Conservation (phyloP, 2,113 vertebrate genomes). For the Sakesphorus luctuosus region DNA sequence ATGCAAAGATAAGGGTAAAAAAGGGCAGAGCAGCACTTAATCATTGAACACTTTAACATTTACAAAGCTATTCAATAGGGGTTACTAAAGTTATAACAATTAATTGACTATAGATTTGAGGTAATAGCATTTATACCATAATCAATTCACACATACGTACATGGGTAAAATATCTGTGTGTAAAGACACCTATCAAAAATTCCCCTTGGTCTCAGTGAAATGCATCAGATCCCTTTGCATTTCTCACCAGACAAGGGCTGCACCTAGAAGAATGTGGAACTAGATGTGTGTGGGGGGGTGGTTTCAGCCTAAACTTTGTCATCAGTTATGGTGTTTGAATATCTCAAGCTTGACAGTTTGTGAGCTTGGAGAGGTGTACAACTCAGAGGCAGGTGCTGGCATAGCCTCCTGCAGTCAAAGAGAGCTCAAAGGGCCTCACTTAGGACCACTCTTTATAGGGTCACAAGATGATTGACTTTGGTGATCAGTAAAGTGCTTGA, state of each 20-base stretch:
- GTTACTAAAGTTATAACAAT: background rate
- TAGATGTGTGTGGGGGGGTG: background rate
- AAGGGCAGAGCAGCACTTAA: background rate
- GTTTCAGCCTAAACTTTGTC: background rate
- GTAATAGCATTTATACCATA: background rate
- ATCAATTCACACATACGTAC: background rate
- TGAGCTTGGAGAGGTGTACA: background rate
- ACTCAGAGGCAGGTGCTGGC: background rate
- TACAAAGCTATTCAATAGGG: background rate
- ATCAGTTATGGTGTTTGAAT: background rate
- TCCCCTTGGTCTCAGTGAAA: background rate
- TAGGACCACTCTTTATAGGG: background rate
- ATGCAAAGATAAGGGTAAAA: background rate
- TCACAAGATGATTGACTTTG: background rate
- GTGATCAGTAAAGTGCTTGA: background rate
- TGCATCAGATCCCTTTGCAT: background rate
- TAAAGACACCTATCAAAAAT: background rate
- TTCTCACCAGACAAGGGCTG: background rate
- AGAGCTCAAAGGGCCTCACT: background rate
- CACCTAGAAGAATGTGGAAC: fast-evolving
- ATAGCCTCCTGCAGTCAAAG: background rate
- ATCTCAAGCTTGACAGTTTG: background rate
- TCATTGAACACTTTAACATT: background rate
- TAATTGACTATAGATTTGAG: background rate
- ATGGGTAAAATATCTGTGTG: background rate